Evolutionary conservation across 2,113 vertebrate species (phyloP), one percentile per base, ranked within the genome.

Genomic region (Odocoileus hemionus): DNA sequence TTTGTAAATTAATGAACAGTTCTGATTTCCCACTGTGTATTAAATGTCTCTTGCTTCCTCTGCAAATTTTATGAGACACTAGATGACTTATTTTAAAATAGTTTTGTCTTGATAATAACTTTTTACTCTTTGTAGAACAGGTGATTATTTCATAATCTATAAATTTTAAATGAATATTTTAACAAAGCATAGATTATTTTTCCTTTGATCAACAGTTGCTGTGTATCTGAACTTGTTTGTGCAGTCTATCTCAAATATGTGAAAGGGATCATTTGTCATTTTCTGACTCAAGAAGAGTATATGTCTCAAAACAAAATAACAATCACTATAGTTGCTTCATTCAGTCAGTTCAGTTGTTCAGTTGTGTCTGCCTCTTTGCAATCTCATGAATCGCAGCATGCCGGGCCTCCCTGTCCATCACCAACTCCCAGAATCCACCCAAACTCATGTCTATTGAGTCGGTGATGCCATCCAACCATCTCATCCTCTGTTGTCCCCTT

Each of bases 121-220:
- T 93, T 95, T 86, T 79, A 92, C 55, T 94, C 89, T 79, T 9
- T 82, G 39, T 80, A 47, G 30, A 92, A 93, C 55, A 17, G 23
- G 4, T 45, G 47, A 88, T 80, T n/a, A 78, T 89, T 97, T 91
- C 55, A 94, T 43, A 82, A 89, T 83, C 67, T 93, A 96, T 82
- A 93, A 86, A 96, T 94, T 45, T 87, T 88, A 96, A 92, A 94
- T 85, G 58, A 97, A 89, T 86, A 87, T 93, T 91, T 97, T 93
- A 95, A 91, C 55, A 93, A 10, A 82, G 33, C 3, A 54, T 15
- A 93, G 67, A 79, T 82, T 86, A 82, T 67, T 87, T 97, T 89
- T 95, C 33, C 57, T 95, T 67, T 92, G 26, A 89, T 91, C 58
- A 83, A 47, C 57, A 93, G 54, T 30, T 78, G 21, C 13, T 92